Evolutionary conservation across 2,888 invertebrate genomes (phyloP).

Genomic region (Chironomus tentans): DNA sequence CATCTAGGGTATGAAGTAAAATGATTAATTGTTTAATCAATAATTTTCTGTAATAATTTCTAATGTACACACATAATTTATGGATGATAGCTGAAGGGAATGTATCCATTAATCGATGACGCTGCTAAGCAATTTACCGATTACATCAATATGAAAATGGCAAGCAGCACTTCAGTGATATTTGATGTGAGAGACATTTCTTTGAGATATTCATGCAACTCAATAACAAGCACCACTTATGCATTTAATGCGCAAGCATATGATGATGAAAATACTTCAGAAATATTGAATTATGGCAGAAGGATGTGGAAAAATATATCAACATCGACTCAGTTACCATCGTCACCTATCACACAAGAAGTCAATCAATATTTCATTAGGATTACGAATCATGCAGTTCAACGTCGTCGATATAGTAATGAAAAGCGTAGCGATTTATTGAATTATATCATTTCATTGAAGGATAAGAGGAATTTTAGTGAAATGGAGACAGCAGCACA

Average conservation of each 20-base stretch:
- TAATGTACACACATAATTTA: neutral
- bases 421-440: constrained; percentile 31
- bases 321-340: neutral
- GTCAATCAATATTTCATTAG: constrained; percentile 29
- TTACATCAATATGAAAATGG: neutral
- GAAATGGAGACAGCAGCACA: neutral
- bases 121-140: neutral
- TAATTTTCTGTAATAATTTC: neutral
- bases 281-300: neutral
- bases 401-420: constrained; percentile 27
- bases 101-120: constrained; percentile 2
- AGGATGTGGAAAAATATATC: neutral
- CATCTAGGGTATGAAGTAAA: neutral
- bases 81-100: neutral
- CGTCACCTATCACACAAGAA: neutral
- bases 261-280: neutral
- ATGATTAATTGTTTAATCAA: neutral
- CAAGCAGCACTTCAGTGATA: neutral
- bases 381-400: constrained; percentile 29
- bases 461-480: constrained; percentile 29
- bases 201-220: neutral
- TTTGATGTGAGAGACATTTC: neutral
- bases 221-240: neutral
- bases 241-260: constrained; percentile 3
- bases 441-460: constrained; percentile 30